Conservation (phyloP, 2,113 vertebrate genomes). For the Aphyosemion australe region DNA sequence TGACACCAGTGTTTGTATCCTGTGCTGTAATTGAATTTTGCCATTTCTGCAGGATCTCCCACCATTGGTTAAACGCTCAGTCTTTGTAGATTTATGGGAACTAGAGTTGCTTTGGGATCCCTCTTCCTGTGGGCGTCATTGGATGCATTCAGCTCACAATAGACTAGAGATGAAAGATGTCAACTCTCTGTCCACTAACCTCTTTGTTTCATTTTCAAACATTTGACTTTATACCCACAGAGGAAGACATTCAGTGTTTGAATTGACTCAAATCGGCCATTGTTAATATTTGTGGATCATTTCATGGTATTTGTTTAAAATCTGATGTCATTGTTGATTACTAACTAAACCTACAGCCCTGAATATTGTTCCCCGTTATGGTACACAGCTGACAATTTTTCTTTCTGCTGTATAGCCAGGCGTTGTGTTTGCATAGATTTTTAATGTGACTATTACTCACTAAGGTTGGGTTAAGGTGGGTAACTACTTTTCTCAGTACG, state of each 20-base stretch:
- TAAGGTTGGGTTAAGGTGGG: slow-evolving; percentile 30
- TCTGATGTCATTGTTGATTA: slow-evolving; percentile 31
- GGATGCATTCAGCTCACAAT: slow-evolving; percentile 53
- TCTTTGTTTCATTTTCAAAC: slow-evolving; percentile 57
- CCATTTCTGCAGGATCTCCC: slow-evolving; percentile 27
- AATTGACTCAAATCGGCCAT: slow-evolving; percentile 46
- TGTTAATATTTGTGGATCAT: slow-evolving; percentile 54
- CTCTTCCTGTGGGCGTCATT: slow-evolving; percentile 46
- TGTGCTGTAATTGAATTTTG: slow-evolving; percentile 49
- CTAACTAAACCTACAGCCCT: slow-evolving; percentile 19
- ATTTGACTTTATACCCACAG: slow-evolving; percentile 36
- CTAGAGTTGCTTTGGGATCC: slow-evolving; percentile 17
- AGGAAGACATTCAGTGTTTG: slow-evolving; percentile 16
- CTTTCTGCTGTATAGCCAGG: slow-evolving; percentile 10
- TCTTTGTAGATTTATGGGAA: slow-evolving; percentile 17
- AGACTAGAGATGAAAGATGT: slow-evolving; percentile 64
- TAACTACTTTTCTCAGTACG: slow-evolving; percentile 4
- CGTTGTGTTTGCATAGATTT: slow-evolving; percentile 34
- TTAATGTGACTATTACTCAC: slow-evolving; percentile 46
- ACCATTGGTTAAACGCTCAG: slow-evolving; percentile 18
- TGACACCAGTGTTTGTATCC: slow-evolving; percentile 27
- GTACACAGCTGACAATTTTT: slow-evolving; percentile 13
- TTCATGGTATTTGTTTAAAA: slow-evolving; percentile 32
- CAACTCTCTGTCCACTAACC: slow-evolving; percentile 24
- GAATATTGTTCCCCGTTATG: slow-evolving; percentile 34